phyloP scores from a whole-genome alignment of 2,888 invertebrate species.

The Hesperia comma region DNA sequence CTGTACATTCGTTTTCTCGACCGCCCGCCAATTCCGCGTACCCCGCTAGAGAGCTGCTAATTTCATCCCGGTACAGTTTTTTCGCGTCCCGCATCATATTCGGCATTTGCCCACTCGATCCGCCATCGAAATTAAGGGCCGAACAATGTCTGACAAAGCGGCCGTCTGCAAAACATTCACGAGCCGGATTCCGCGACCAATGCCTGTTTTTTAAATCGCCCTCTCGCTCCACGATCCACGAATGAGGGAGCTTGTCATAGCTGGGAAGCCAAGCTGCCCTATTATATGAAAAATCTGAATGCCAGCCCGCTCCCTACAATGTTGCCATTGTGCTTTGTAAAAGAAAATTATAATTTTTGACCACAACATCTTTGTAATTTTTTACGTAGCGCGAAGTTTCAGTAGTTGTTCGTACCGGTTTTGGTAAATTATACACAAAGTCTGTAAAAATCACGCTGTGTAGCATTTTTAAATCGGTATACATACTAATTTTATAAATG shows the following conservation, averaged over 20 bases:
- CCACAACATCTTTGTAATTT: slow-evolving; percentile 2
- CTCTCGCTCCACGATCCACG: slow-evolving; percentile 76
- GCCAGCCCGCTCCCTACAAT: slow-evolving; percentile 59
- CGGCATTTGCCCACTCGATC: slow-evolving; percentile 82
- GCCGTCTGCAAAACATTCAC: slow-evolving; percentile 81
- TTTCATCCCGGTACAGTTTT: slow-evolving; percentile 81
- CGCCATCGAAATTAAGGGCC: slow-evolving; percentile 82
- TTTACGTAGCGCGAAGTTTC: neutral
- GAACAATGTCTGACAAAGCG: slow-evolving; percentile 84
- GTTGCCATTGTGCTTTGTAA: slow-evolving; percentile 49
- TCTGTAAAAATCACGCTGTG: neutral
- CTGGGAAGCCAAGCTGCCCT: slow-evolving; percentile 77
- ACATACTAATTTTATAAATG: too few species aligned
- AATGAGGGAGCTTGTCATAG: slow-evolving; percentile 82
- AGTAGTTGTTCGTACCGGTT: neutral
- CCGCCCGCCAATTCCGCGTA: slow-evolving; percentile 83
- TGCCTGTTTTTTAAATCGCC: slow-evolving; percentile 77
- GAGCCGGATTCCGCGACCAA: slow-evolving; percentile 78
- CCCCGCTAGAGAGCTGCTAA: slow-evolving; percentile 82
- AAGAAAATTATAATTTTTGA: slow-evolving; percentile 30
- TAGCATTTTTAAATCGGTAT: neutral
- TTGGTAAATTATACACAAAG: neutral
- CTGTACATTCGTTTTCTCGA: slow-evolving; percentile 76
- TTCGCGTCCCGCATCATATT: slow-evolving; percentile 82
- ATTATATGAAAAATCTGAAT: slow-evolving; percentile 80